phyloP scores from a whole-genome alignment of 2,888 invertebrate genomes.

The Athalia circularis region DNA sequence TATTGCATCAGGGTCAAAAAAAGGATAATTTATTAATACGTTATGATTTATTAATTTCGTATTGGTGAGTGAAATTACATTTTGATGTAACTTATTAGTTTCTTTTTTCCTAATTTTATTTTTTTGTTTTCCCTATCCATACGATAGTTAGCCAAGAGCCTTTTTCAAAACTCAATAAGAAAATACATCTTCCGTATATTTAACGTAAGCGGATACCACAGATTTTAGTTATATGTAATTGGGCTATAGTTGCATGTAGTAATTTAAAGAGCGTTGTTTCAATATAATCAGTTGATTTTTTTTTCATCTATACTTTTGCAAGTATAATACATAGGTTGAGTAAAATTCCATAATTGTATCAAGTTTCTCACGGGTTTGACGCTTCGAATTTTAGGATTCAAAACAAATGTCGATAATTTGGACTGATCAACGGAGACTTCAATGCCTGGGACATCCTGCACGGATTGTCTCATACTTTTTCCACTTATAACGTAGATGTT shows the following conservation, averaged over 20 bases:
- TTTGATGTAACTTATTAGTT: constrained; percentile 64
- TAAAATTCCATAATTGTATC: neutral
- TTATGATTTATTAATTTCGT: constrained; percentile 65
- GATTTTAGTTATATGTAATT: constrained; percentile 42
- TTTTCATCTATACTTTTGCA: neutral
- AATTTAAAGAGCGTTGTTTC: constrained; percentile 15
- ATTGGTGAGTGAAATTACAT: constrained; percentile 69
- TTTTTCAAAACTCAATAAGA: constrained; percentile 67
- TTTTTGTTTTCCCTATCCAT: constrained; percentile 13
- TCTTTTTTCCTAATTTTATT: neutral
- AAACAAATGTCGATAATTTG: neutral
- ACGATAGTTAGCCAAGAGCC: constrained; percentile 60
- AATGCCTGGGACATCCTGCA: neutral
- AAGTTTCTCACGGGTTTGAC: neutral
- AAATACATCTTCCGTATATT: constrained; percentile 62
- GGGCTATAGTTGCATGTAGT: constrained; percentile 18
- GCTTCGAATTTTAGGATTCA: neutral
- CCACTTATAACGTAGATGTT: neutral
- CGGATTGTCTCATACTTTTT: neutral
- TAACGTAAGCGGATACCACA: constrained; percentile 57
- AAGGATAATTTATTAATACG: constrained; percentile 1
- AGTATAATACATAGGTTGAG: neutral
- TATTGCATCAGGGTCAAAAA: neutral
- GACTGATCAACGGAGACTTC: neutral
- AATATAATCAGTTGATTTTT: neutral